A percentile compares a stretch with the other conserved stretches of the same genome.
These are phyloP conservation scores for Odocoileus virginianus DNA, from an alignment of 2,113 vertebrate genomes.

Conservation along the genomic window DNA sequence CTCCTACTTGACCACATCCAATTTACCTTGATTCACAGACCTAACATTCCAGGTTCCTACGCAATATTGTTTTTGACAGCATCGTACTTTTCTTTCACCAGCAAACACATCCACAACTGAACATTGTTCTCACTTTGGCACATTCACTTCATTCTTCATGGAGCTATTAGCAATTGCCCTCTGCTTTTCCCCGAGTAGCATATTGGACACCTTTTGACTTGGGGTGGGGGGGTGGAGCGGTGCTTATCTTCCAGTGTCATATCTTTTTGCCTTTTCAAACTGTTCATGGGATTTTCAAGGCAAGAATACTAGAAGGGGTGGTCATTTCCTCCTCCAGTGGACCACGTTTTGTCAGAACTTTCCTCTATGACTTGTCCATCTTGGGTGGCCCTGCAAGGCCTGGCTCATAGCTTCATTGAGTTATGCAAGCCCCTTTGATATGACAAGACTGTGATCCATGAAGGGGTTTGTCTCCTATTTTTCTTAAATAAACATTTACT, in stretches of 20 bases:
- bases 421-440: not conserved
- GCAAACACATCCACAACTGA: not conserved
- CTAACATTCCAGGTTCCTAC: not conserved
- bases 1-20: not conserved
- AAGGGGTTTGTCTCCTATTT: not conserved
- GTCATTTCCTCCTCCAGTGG: not conserved
- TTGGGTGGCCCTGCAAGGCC: not conserved
- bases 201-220: not conserved
- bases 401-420: not conserved
- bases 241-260: not conserved
- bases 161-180: not conserved
- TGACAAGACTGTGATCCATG: not conserved
- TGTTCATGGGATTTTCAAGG: not conserved
- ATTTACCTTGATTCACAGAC: not conserved
- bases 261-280: not conserved
- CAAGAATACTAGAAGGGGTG: not conserved
- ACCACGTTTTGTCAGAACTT: not conserved
- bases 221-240: accelerated
- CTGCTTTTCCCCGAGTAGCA: not conserved
- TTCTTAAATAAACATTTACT: not conserved
- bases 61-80: not conserved
- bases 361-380: not conserved
- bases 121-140: not conserved
- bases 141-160: not conserved
- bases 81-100: not conserved